A percentile compares a stretch with the other conserved stretches of the same genome.
Evolutionary conservation across 2,888 invertebrate species (phyloP).

Genomic region (Drosophila paramelanica): DNA sequence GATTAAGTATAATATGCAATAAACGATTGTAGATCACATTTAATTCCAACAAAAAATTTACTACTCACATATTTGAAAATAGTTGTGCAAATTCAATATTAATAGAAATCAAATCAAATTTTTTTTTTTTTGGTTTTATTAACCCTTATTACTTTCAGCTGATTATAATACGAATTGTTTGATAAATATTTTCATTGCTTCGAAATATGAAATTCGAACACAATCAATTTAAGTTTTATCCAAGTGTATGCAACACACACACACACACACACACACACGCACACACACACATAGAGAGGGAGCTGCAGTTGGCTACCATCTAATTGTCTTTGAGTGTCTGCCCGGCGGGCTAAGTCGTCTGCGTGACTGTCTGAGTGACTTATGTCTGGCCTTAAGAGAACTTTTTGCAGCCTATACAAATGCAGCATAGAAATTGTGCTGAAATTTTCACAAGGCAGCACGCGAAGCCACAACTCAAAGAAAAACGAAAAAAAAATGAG

Average conservation of each 20-base stretch:
- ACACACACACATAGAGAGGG: background rate
- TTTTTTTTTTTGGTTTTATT: too few relatives aligned
- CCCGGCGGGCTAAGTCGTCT: constrained; percentile 43
- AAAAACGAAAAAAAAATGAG: constrained; percentile 1
- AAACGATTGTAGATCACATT: too few relatives aligned
- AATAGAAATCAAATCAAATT: too few relatives aligned
- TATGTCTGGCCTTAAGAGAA: constrained; percentile 76
- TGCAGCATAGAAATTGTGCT: constrained; percentile 70
- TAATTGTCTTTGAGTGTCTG: constrained; percentile 68
- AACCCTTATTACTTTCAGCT: too few relatives aligned
- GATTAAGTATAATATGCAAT: too few relatives aligned
- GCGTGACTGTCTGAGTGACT: constrained; percentile 77
- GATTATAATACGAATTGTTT: too few relatives aligned
- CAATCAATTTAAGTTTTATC: background rate
- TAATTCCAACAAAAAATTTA: too few relatives aligned
- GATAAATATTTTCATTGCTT: too few relatives aligned
- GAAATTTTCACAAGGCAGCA: constrained; percentile 51
- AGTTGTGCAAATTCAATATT: too few relatives aligned
- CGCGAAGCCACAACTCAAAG: constrained; percentile 57
- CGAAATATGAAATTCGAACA: background rate
- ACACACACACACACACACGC: constrained; percentile 15
- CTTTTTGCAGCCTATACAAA: constrained; percentile 60
- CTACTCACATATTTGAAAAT: too few relatives aligned
- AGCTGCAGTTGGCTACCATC: constrained; percentile 46
- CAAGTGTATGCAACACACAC: constrained; percentile 23